Evolutionary conservation across 1,140 invertebrate genomes (phyloP).

Genomic region (Drosophila lini): DNA sequence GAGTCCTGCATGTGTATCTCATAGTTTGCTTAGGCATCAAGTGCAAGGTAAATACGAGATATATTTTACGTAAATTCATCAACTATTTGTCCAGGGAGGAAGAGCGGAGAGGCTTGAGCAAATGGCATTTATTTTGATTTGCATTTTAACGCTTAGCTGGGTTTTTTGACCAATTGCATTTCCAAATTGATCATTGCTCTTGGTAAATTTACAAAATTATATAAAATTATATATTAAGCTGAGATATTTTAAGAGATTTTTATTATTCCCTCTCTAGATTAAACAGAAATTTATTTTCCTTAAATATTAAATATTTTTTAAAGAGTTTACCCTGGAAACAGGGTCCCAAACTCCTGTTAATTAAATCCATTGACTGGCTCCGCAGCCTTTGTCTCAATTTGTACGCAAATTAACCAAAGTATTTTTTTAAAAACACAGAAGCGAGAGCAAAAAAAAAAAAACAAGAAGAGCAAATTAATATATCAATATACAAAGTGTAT

Average conservation of each 20-base stretch:
- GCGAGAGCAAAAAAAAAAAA: slow-evolving; percentile 13
- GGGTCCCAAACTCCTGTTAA: slow-evolving; percentile 42
- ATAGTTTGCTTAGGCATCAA: slow-evolving; percentile 78
- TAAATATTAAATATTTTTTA: neutral
- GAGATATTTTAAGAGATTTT: neutral
- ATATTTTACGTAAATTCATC: slow-evolving; percentile 82
- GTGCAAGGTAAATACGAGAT: slow-evolving; percentile 82
- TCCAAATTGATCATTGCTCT: slow-evolving; percentile 58
- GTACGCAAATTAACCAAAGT: slow-evolving; percentile 72
- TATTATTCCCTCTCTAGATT: too few relatives aligned
- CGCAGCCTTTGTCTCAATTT: slow-evolving; percentile 71
- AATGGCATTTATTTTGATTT: slow-evolving; percentile 78
- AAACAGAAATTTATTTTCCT: too few relatives aligned
- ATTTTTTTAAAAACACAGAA: slow-evolving; percentile 58
- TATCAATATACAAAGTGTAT: slow-evolving; percentile 80
- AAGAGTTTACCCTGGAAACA: slow-evolving; percentile 1
- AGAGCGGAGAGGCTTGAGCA: slow-evolving; percentile 12
- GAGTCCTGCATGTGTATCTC: slow-evolving; percentile 49
- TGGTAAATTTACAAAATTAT: neutral
- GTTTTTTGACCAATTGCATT: slow-evolving; percentile 62
- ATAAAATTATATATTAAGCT: neutral
- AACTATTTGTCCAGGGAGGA: slow-evolving; percentile 62
- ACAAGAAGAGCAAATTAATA: slow-evolving; percentile 74
- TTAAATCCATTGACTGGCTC: slow-evolving; percentile 58
- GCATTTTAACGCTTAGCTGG: slow-evolving; percentile 80